Conservation (phyloP, 2,797 vertebrate species). For the Triplophysa bombifrons region DNA sequence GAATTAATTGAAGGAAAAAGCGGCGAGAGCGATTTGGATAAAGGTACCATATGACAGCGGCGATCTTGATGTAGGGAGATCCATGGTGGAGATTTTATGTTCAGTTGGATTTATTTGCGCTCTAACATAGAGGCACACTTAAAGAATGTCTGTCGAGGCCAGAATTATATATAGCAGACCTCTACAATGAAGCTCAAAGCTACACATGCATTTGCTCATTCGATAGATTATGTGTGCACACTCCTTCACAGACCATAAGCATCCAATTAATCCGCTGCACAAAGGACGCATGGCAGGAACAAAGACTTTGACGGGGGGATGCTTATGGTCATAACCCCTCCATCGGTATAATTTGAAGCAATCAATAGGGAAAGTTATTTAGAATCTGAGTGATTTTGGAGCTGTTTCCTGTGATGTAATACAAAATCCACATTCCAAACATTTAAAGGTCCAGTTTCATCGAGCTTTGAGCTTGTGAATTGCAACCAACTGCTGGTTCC, state of each 20-base stretch:
- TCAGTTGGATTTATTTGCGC: constrained; percentile 22
- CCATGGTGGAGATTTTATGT: constrained; percentile 22
- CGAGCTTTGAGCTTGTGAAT: too few species aligned
- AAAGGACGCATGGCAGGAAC: constrained; percentile 37
- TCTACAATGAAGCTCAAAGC: constrained; percentile 8
- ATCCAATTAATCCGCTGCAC: constrained; percentile 41
- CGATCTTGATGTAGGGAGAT: background rate
- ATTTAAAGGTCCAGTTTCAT: background rate
- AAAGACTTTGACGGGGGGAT: background rate
- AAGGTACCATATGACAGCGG: constrained; percentile 3
- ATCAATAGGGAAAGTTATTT: constrained; percentile 1
- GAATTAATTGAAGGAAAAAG: constrained; percentile 55
- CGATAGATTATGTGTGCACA: constrained; percentile 36
- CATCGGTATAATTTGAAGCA: constrained; percentile 3
- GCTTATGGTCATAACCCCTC: background rate
- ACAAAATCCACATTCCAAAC: background rate
- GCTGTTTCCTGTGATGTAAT: background rate
- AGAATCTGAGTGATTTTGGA: background rate
- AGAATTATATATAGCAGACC: constrained; percentile 9
- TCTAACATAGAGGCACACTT: constrained; percentile 22
- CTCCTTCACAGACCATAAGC: constrained; percentile 29
- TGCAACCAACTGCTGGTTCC: too few species aligned
- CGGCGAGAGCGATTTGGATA: constrained; percentile 2
- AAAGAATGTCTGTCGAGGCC: constrained; percentile 32
- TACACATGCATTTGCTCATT: constrained; percentile 37